These are phyloP conservation scores for Beaufortia kweichowensis DNA, from an alignment of 2,113 vertebrate genomes.

Conservation along the genomic window DNA sequence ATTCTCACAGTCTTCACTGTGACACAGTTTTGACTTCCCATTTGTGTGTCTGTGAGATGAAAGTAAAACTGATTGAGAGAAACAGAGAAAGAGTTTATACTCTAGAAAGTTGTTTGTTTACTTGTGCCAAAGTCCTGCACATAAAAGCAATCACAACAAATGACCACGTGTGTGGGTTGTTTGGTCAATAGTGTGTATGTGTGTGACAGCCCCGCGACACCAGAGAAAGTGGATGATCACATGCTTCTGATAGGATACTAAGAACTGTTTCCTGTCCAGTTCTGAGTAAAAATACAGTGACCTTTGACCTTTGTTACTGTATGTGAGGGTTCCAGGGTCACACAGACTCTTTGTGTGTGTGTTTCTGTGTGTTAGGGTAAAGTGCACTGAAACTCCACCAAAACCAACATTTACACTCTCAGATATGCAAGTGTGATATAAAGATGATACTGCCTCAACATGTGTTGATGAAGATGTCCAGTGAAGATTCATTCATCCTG, in stretches of 20 bases:
- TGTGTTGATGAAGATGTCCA: neutral
- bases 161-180: conserved; percentile 7
- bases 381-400: conserved; percentile 8
- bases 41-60: conserved; percentile 4
- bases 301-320: conserved; percentile 1
- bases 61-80: conserved; percentile 19
- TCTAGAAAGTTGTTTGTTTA: conserved; percentile 12
- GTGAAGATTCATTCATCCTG: neutral
- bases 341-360: conserved; percentile 13
- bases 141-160: conserved; percentile 2
- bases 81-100: conserved; percentile 6
- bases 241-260: conserved; percentile 2
- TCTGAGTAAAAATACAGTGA: neutral
- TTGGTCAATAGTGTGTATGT: neutral
- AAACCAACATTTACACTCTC: neutral
- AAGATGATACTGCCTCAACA: neutral
- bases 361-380: conserved; percentile 16
- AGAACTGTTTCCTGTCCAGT: neutral
- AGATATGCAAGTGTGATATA: neutral
- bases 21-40: neutral
- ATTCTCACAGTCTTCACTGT: neutral
- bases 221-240: neutral
- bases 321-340: neutral
- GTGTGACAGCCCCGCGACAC: conserved; percentile 7
- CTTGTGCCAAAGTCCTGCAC: neutral